These are phyloP conservation scores for Epinephelus coioides DNA, from an alignment of 2,797 vertebrate species.

Conservation along the genomic window DNA sequence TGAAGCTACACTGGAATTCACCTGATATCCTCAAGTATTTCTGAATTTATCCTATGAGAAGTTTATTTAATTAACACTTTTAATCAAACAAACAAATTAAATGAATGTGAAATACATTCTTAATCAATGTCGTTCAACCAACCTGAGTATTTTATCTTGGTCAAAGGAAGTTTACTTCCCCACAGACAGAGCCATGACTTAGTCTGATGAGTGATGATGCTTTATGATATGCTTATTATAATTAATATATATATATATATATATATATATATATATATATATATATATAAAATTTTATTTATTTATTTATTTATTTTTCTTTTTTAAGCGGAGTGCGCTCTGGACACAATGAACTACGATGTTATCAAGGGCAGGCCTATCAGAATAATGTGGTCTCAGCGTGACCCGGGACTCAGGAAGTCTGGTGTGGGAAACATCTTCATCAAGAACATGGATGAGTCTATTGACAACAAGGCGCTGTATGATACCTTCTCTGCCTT, in stretches of 20 bases:
- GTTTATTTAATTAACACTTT: no score
- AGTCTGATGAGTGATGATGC: background rate
- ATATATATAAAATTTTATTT: no score
- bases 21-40: background rate
- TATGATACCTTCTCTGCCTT: constrained; percentile 98
- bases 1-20: background rate
- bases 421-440: constrained; percentile 98
- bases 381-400: constrained; percentile 99
- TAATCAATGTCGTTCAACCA: background rate
- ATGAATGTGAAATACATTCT: background rate
- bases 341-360: constrained; percentile 99
- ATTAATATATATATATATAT: no score
- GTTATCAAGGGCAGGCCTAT: constrained; percentile 96
- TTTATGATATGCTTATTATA: background rate
- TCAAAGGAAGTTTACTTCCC: background rate
- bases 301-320: background rate
- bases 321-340: constrained; percentile 92
- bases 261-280: no score
- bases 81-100: background rate
- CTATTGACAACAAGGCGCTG: constrained; percentile 98
- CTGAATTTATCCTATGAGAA: background rate
- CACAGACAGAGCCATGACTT: background rate
- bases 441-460: constrained; percentile 99
- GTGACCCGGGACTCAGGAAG: constrained; percentile 95
- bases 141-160: background rate